Evolutionary conservation across 2,797 vertebrate species (phyloP), one percentile per base, ranked within the genome.

Genomic region (Ctenopoma multispine): DNA sequence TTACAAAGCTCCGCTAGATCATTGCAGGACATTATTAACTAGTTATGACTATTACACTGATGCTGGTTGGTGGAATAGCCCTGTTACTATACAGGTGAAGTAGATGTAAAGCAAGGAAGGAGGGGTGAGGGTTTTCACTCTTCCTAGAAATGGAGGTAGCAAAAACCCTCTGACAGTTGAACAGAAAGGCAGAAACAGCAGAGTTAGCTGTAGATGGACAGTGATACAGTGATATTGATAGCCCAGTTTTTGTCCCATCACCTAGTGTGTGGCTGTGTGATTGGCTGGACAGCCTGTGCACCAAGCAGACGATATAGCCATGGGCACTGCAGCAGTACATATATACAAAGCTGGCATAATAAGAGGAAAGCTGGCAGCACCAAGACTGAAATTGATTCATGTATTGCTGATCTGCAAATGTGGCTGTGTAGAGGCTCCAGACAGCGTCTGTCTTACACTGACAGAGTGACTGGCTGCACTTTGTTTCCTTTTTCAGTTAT

Each of bases 381-480:
- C 41, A 8, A 56, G 59, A 40, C 53, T 69, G 47, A 79, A 82
- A 80, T 66, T 63, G 69, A 83, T 81, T 83, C 47, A 53, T 58
- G 43, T 41, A 27, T 36, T 69, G 47, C 76, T 80, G 69, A 82
- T 68, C 63, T 65, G 71, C 62, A 49, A 60, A 60, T 36, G 43
- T 71, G 46, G 58, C 46, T 49, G 41, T 60, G 51, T 41, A 29
- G 53, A 55, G 40, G 23, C 55, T 81, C n/a, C 48, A 79, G 69
- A 66, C 57, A 40, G 47, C 12, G 38, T 29, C 18, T 50, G 20
- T 68, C 5, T 10, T 20, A 44, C 18, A 29, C 49, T 74, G 63
- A 63, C 62, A 71, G 61, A 49, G 40, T 78, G 77, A 75, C 70
- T 72, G 34, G 1, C 18, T 72, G 66, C 81, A 85, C 66, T 82